Base-by-base conservation (phyloP, 2,888 invertebrate species). In the Mechanitis messenoides region DNA sequence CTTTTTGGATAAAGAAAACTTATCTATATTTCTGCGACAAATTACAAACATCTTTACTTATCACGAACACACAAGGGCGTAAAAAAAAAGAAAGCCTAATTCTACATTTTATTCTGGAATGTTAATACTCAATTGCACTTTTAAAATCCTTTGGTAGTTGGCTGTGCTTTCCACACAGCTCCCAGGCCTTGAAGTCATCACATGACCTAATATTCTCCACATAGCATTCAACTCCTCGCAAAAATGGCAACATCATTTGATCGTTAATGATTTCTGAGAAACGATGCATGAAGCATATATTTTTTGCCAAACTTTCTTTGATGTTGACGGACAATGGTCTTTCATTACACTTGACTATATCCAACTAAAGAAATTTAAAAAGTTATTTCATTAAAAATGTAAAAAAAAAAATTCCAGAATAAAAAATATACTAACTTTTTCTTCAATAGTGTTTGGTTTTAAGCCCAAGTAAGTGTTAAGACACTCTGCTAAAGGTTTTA, bases 181-280 rank as follows among this genome's bases (percentile, higher is more conserved):
- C 86, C 90, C 90, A 91, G 54, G 90, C 90, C 68, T 88, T 87
- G 67, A 85, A 88, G 65, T 90, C 90, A 71, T 87, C 89, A 67
- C 84, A 80, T 33, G 86, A 80, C 46, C 90, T 77, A 31, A 90
- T 75, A 69, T 80, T 85, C 61, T 90, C 85, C 6, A 90, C 69
- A 65, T 80, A 91, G 67, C 83, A 90, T 70, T 88, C 85, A 11
- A 90, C 83, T 42, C 90, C 91, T 67, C 88, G 78, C 5, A 84
- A 69, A 73, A 88, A 90, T 33, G 90, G 91, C 7, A 88, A 71
- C 71, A 83, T 73, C 80, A 91, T 84, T 76, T 87, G 84, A 65
- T 90, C 85, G 69, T 86, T 82, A 46, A 90, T 84, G 11, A 80
- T 77, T 78, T 88, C 88, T 11, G 90, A 89, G 4, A 90, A 78